These are phyloP conservation scores for Pavo muticus DNA, from an alignment of 2,113 vertebrate species.

Conservation along the genomic window DNA sequence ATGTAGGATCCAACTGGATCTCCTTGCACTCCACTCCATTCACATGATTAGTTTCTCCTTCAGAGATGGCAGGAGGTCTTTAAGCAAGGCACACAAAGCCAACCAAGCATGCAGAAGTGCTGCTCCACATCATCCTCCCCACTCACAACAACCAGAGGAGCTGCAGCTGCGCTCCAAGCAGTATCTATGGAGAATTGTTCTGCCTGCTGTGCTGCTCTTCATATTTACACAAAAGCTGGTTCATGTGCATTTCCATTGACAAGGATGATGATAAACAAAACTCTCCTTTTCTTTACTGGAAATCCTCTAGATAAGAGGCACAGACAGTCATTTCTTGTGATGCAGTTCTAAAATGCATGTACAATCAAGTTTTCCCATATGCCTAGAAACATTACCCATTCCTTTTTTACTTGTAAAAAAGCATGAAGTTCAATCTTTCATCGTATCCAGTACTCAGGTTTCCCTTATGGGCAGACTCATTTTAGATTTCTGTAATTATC, in stretches of 20 bases:
- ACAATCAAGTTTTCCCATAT: neutral
- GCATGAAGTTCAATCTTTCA: neutral
- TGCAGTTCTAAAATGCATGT: neutral
- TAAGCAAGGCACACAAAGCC: fast-evolving
- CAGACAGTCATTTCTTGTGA: neutral
- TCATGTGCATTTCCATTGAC: neutral
- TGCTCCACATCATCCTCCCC: neutral
- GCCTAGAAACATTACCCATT: neutral
- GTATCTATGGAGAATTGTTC: neutral
- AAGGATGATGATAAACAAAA: neutral
- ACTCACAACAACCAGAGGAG: neutral
- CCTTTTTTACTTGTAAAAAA: neutral
- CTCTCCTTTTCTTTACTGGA: neutral
- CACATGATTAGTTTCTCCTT: neutral
- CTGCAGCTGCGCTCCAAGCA: neutral
- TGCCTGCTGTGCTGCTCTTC: neutral
- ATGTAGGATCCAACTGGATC: neutral
- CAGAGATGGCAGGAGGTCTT: neutral
- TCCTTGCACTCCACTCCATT: neutral
- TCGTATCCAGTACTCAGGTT: neutral
- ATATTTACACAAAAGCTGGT: neutral
- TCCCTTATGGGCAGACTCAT: neutral
- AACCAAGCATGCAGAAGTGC: fast-evolving
- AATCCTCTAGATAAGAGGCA: neutral
- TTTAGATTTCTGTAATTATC: slow-evolving; percentile 12